Percentiles rank a stretch among this genome's conserved stretches.
These are phyloP conservation scores for Limnephilus auricula DNA, from an alignment of 2,888 invertebrate species.

Conservation along the genomic window DNA sequence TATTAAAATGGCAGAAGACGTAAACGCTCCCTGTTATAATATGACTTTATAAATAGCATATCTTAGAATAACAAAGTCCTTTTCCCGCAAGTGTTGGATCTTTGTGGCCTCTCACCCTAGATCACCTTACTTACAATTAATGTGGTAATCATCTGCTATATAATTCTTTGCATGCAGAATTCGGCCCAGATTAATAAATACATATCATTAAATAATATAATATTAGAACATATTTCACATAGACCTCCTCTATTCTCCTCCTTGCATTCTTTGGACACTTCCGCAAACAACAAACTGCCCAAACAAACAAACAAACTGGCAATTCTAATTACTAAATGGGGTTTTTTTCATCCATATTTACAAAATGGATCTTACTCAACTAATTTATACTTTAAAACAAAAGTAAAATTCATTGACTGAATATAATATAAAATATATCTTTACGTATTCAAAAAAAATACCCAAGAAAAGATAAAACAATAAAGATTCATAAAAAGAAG, in stretches of 20 bases:
- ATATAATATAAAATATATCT: constrained; percentile 32
- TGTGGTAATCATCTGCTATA: neutral
- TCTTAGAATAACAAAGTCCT: constrained; percentile 14
- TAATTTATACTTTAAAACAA: constrained; percentile 50
- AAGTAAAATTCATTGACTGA: constrained; percentile 25
- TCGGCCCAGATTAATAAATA: neutral
- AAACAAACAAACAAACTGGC: neutral
- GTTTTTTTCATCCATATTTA: constrained; percentile 66
- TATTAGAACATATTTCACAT: neutral
- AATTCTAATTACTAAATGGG: constrained; percentile 65
- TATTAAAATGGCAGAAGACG: neutral
- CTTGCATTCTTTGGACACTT: constrained; percentile 27
- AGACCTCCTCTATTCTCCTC: neutral
- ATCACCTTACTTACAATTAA: constrained; percentile 39
- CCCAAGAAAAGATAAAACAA: constrained; percentile 38
- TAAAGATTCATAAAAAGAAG: constrained; percentile 52
- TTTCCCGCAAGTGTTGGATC: constrained; percentile 2
- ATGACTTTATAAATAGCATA: neutral
- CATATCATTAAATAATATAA: constrained; percentile 21
- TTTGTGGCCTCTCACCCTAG: neutral
- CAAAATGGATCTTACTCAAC: constrained; percentile 65
- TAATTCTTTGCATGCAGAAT: constrained; percentile 13
- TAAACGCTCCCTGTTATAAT: neutral
- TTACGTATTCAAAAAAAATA: constrained; percentile 49
- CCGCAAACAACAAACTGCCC: constrained; percentile 29